A percentile compares a stretch with the other conserved stretches of the same genome.
Conservation (phyloP, 1,140 invertebrate genomes). For the Drosophila orosa region DNA sequence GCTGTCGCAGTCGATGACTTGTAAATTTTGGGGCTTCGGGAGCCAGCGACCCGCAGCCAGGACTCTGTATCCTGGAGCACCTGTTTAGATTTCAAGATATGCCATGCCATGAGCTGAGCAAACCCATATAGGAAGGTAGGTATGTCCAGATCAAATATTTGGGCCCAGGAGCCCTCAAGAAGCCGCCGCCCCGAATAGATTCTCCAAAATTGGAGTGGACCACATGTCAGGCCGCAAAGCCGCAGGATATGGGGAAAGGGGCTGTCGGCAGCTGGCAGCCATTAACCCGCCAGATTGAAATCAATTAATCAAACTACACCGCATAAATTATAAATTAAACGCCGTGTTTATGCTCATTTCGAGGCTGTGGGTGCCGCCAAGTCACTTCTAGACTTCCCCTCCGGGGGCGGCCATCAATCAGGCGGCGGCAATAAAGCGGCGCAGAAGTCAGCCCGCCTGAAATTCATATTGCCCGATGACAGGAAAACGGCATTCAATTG, state of each 20-base stretch:
- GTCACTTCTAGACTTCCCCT: constrained; percentile 14
- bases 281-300: constrained; percentile 66
- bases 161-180: constrained; percentile 31
- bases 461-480: constrained; percentile 29
- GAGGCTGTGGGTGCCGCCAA: constrained; percentile 17
- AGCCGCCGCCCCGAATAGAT: constrained; percentile 3
- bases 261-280: constrained; percentile 10
- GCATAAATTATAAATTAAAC: constrained; percentile 82
- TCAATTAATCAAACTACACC: constrained; percentile 76
- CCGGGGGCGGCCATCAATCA: constrained; percentile 58
- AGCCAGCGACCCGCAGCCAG: background rate
- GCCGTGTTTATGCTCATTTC: constrained; percentile 47
- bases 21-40: constrained; percentile 65
- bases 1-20: constrained; percentile 67
- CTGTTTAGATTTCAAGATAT: constrained; percentile 72
- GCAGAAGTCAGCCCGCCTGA: constrained; percentile 5
- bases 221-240: constrained; percentile 75
- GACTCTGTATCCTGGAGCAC: constrained; percentile 4
- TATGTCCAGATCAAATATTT: constrained; percentile 62
- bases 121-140: constrained; percentile 9
- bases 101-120: constrained; percentile 38
- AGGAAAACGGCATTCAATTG: constrained; percentile 56
- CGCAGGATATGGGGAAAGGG: constrained; percentile 33
- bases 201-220: constrained; percentile 55
- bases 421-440: constrained; percentile 55